Percentiles rank a stretch among this genome's conserved stretches.
Evolutionary conservation across 2,113 vertebrate genomes (phyloP).

Genomic region (Poecilia latipinna): DNA sequence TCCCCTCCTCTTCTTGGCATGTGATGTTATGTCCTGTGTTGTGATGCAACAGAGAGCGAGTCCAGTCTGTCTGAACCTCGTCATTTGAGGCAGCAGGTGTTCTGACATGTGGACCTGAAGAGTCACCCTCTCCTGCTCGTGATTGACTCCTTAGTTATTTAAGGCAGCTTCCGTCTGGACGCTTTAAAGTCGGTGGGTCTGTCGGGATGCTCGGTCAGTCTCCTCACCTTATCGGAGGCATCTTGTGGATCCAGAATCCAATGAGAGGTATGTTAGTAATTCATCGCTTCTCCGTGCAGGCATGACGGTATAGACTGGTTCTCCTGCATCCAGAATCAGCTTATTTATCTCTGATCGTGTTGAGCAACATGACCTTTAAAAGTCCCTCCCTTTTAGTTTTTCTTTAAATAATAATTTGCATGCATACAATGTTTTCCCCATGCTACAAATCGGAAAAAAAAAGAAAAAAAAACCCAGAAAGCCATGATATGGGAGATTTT

Average conservation of each 20-base stretch:
- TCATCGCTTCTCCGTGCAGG: neutral
- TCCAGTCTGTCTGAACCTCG: slow-evolving; percentile 14
- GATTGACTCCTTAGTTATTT: slow-evolving; percentile 8
- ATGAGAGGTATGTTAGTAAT: slow-evolving; percentile 76
- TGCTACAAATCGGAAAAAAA: neutral
- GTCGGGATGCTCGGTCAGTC: slow-evolving; percentile 77
- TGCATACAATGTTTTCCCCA: neutral
- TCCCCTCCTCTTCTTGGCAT: too few relatives aligned
- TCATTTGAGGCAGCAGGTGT: slow-evolving; percentile 60
- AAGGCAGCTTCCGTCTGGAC: slow-evolving; percentile 11
- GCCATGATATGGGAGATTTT: too few relatives aligned
- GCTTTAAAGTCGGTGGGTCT: neutral
- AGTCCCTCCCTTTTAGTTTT: neutral
- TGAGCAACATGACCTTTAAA: neutral
- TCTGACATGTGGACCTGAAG: slow-evolving; percentile 43
- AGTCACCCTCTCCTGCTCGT: slow-evolving; percentile 23
- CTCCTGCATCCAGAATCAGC: slow-evolving; percentile 35
- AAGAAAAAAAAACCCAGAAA: too few relatives aligned
- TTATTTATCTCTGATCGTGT: slow-evolving; percentile 25
- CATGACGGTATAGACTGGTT: neutral
- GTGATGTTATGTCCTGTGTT: slow-evolving; percentile 1
- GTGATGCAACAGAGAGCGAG: slow-evolving; percentile 37
- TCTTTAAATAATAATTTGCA: too few relatives aligned
- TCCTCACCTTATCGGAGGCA: slow-evolving; percentile 78
- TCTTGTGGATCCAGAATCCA: slow-evolving; percentile 81